Evolutionary conservation across 2,113 vertebrate genomes (phyloP).

Genomic region (Corvus moneduloides): DNA sequence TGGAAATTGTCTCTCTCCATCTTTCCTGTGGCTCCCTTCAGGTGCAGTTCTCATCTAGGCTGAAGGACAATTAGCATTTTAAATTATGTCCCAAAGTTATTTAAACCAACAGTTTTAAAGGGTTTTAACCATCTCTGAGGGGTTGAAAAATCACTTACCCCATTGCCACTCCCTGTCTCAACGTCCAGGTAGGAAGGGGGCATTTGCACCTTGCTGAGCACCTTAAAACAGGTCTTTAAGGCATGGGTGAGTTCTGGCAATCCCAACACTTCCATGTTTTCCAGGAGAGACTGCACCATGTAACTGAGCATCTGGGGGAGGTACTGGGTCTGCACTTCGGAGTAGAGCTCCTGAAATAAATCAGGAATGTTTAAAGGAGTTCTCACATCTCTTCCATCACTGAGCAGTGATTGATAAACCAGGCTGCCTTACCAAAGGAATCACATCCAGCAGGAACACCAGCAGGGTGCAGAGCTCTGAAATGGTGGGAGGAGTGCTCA

Average conservation of each 20-base stretch:
- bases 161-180: constrained; percentile 41
- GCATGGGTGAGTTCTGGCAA: constrained; percentile 85
- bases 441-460: constrained; percentile 91
- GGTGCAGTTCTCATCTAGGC: not conserved
- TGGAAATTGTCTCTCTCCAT: not conserved
- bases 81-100: not conserved
- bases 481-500: constrained; percentile 72
- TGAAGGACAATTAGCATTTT: not conserved
- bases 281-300: constrained; percentile 80
- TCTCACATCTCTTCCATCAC: not conserved
- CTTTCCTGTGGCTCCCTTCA: not conserved
- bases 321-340: constrained; percentile 90
- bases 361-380: not conserved
- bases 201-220: constrained; percentile 97
- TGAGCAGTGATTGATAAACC: accelerated
- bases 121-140: not conserved
- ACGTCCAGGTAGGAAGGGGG: constrained; percentile 87
- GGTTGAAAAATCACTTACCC: constrained; percentile 49
- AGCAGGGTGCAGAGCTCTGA: constrained; percentile 87
- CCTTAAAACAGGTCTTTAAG: constrained; percentile 89
- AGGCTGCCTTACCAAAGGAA: constrained; percentile 84
- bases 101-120: not conserved
- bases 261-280: constrained; percentile 75
- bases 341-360: constrained; percentile 87
- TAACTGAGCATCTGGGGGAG: constrained; percentile 92